Percentiles rank a stretch among this genome's conserved stretches.
phyloP scores from a whole-genome alignment of 2,797 vertebrate species.

The Manis crassicaudata region DNA sequence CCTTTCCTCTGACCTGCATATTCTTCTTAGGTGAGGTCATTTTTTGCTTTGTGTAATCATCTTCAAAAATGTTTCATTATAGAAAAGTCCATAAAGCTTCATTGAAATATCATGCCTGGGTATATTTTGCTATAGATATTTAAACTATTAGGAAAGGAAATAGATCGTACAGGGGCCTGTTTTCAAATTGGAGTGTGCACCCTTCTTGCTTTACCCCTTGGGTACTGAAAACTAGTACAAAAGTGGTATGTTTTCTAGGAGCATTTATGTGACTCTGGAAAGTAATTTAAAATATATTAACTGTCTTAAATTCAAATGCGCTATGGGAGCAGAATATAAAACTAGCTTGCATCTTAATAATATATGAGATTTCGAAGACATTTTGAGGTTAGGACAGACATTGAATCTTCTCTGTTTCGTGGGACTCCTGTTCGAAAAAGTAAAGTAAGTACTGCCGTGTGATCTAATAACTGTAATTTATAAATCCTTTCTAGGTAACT shows the following conservation, averaged over 20 bases:
- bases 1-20: not conserved
- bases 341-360: not conserved
- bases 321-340: not conserved
- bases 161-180: not conserved
- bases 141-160: conserved; percentile 4
- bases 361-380: not conserved
- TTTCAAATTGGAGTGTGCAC: not conserved
- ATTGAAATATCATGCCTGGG: not conserved
- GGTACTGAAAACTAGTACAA: not conserved
- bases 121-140: not conserved
- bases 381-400: not conserved
- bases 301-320: not conserved
- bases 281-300: not conserved
- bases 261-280: not conserved
- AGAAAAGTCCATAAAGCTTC: not conserved
- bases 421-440: not conserved
- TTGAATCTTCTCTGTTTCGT: not conserved
- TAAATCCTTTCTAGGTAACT: not conserved
- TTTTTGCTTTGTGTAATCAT: not conserved
- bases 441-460: not conserved
- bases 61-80: not conserved
- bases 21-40: not conserved
- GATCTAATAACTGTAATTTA: not conserved
- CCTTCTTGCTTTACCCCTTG: not conserved
- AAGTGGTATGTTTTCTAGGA: not conserved